Evolutionary conservation across 2,888 invertebrate genomes (phyloP).

Genomic region (Erebia epiphron): DNA sequence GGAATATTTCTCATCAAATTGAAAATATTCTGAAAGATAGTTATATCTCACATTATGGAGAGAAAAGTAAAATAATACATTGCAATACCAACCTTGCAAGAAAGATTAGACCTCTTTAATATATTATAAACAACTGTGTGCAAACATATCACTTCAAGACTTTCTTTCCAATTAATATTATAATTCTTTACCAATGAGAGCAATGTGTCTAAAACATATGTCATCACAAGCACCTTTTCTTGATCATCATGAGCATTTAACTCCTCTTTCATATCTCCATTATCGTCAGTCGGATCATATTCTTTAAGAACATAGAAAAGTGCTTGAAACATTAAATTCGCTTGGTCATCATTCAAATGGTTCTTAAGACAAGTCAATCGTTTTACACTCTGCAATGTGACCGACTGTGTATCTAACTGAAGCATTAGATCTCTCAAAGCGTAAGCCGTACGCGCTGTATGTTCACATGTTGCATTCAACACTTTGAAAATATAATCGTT

Average conservation of each 20-base stretch:
- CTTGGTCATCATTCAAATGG: constrained; percentile 83
- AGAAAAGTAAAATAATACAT: background rate
- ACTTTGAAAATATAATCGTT: constrained; percentile 84
- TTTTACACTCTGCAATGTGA: constrained; percentile 80
- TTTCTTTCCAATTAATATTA: constrained; percentile 90
- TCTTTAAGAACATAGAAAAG: constrained; percentile 84
- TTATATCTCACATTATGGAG: too few species aligned
- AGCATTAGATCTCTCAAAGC: constrained; percentile 80
- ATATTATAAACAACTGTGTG: constrained; percentile 68
- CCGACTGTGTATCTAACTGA: constrained; percentile 66
- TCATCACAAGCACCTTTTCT: constrained; percentile 77
- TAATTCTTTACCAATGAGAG: constrained; percentile 86
- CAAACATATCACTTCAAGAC: constrained; percentile 88
- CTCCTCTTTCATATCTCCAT: constrained; percentile 49
- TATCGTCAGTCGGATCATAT: constrained; percentile 63
- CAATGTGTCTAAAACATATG: constrained; percentile 86
- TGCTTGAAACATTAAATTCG: constrained; percentile 85
- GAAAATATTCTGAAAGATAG: too few species aligned
- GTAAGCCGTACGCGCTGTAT: constrained; percentile 84
- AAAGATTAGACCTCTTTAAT: constrained; percentile 63
- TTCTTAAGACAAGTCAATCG: constrained; percentile 82
- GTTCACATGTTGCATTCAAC: constrained; percentile 84
- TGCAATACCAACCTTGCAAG: constrained; percentile 61
- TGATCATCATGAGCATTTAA: constrained; percentile 56
- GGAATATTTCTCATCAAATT: too few species aligned